phyloP scores from a whole-genome alignment of 2,797 vertebrate genomes.

The Pogonophryne albipinna region DNA sequence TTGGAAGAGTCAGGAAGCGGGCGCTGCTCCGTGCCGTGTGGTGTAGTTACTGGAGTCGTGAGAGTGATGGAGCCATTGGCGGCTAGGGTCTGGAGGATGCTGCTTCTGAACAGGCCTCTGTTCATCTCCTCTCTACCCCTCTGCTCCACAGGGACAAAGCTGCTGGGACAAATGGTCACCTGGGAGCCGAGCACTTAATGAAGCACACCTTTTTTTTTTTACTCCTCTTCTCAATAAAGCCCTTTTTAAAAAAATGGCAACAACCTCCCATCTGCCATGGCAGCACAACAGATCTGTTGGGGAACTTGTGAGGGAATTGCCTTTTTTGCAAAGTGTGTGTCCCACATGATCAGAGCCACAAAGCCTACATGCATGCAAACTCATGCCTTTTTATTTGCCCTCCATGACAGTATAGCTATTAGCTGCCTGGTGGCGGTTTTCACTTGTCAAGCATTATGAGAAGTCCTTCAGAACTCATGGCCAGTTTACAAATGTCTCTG shows the following conservation, averaged over 20 bases:
- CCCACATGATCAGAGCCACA: slow-evolving; percentile 65
- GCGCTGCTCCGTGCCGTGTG: slow-evolving; percentile 51
- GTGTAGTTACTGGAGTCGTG: slow-evolving; percentile 61
- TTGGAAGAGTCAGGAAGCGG: slow-evolving; percentile 81
- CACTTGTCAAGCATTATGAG: slow-evolving; percentile 69
- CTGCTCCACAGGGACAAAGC: slow-evolving; percentile 66
- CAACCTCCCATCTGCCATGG: slow-evolving; percentile 68
- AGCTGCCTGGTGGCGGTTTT: slow-evolving; percentile 71
- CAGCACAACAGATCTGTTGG: slow-evolving; percentile 41
- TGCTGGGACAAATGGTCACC: slow-evolving; percentile 72
- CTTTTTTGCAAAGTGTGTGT: slow-evolving; percentile 55
- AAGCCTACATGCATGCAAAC: slow-evolving; percentile 64
- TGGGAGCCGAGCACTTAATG: slow-evolving; percentile 67
- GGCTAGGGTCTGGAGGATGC: slow-evolving; percentile 65
- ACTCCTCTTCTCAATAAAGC: slow-evolving; percentile 43
- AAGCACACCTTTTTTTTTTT: slow-evolving; percentile 61
- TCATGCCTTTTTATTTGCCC: slow-evolving; percentile 77
- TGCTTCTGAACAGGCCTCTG: slow-evolving; percentile 38
- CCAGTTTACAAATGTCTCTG: slow-evolving; percentile 64
- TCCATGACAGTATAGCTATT: slow-evolving; percentile 73
- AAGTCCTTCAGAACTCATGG: slow-evolving; percentile 73
- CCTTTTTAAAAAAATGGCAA: slow-evolving; percentile 24
- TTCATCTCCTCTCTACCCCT: slow-evolving; percentile 57
- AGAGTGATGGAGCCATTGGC: slow-evolving; percentile 84
- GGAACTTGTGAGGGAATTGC: slow-evolving; percentile 49